Conservation (phyloP, 1,140 invertebrate species). For the Drosophila sproati region DNA sequence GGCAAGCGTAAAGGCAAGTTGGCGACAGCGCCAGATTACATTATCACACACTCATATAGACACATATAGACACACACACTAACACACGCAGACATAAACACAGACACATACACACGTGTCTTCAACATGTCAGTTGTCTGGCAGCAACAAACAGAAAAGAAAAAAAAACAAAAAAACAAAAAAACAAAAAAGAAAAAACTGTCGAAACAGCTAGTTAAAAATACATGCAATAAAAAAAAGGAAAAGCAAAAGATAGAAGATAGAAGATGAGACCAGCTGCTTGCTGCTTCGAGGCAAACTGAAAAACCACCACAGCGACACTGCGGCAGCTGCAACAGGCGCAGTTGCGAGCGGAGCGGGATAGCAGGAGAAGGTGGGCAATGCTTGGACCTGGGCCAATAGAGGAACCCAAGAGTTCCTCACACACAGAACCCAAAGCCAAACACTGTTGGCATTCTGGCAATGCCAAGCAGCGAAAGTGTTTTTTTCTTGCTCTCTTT, state of each 20-base stretch:
- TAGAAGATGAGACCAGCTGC: slow-evolving; percentile 38
- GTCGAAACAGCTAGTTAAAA: slow-evolving; percentile 46
- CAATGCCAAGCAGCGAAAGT: slow-evolving; percentile 75
- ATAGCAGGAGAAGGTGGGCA: neutral
- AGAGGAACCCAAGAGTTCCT: slow-evolving; percentile 39
- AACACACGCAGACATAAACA: slow-evolving; percentile 20
- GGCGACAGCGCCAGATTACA: slow-evolving; percentile 52
- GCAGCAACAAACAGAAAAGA: slow-evolving; percentile 31
- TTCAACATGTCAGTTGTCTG: slow-evolving; percentile 32
- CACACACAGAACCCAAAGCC: slow-evolving; percentile 16
- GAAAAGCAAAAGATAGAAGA: slow-evolving; percentile 57
- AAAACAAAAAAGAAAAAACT: too few species aligned
- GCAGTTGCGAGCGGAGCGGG: neutral
- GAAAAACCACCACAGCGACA: slow-evolving; percentile 45
- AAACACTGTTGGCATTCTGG: slow-evolving; percentile 45
- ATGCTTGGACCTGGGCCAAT: slow-evolving; percentile 57
- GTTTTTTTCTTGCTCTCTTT: slow-evolving; percentile 33
- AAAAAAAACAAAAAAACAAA: neutral
- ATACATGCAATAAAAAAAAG: slow-evolving; percentile 44
- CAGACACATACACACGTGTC: slow-evolving; percentile 6
- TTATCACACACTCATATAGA: slow-evolving; percentile 48
- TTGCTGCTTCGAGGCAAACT: slow-evolving; percentile 32
- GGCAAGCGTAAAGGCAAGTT: slow-evolving; percentile 8
- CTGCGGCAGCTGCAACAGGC: slow-evolving; percentile 11
- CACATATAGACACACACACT: slow-evolving; percentile 33